Percentiles rank a stretch among this genome's conserved stretches.
Conservation (phyloP, 2,113 vertebrate genomes). For the Anser cygnoides region DNA sequence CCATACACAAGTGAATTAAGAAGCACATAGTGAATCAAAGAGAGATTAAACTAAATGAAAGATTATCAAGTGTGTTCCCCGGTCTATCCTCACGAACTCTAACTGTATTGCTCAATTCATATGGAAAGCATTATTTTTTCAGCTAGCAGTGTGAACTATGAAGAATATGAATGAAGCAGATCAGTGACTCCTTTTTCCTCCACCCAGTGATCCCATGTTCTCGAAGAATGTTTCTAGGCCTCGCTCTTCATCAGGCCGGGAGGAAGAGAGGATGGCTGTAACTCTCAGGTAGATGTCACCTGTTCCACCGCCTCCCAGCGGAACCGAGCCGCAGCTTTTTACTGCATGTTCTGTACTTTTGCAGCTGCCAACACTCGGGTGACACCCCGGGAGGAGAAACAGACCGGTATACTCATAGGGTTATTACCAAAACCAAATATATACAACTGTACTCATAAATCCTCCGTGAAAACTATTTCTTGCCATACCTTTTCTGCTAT, state of each 20-base stretch:
- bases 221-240: not conserved
- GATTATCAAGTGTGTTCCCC: not conserved
- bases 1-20: not conserved
- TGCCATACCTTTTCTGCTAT: not conserved
- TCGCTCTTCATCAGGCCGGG: not conserved
- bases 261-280: not conserved
- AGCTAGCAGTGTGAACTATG: not conserved
- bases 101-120: not conserved
- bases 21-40: not conserved
- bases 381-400: not conserved
- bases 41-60: not conserved
- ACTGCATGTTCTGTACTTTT: not conserved
- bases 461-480: not conserved
- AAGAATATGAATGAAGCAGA: not conserved
- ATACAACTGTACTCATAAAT: not conserved
- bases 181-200: not conserved
- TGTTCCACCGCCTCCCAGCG: not conserved
- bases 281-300: not conserved
- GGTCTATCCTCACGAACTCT: not conserved
- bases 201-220: not conserved
- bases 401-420: not conserved
- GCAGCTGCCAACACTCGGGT: not conserved
- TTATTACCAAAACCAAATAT: not conserved
- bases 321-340: not conserved
- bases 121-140: not conserved